Evolutionary conservation across 2,797 vertebrate genomes (phyloP).

Genomic region (Luscinia luscinia): DNA sequence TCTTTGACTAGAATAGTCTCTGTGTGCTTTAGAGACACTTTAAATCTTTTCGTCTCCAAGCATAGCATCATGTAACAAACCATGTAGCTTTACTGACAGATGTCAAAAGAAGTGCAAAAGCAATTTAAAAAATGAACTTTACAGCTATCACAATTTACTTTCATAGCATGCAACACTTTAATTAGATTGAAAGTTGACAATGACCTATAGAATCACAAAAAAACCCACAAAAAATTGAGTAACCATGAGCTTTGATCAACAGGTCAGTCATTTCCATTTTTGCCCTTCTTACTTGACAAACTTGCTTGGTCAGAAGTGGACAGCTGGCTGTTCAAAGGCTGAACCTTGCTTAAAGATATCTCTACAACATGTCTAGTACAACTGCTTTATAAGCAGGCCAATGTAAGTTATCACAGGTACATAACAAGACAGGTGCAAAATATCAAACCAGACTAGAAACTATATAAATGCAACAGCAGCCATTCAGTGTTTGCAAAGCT

Average conservation of each 20-base stretch:
- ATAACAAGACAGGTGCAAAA: not conserved
- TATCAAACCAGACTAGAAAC: not conserved
- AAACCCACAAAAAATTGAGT: not conserved
- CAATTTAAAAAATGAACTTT: not conserved
- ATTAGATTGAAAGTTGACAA: not conserved
- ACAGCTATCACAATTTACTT: not conserved
- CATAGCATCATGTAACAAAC: not conserved
- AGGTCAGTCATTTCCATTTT: not conserved
- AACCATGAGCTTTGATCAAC: not conserved
- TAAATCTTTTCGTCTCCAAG: not conserved
- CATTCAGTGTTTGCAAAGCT: not conserved
- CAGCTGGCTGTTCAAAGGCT: not conserved
- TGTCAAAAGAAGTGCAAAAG: not conserved
- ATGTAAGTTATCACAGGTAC: not conserved
- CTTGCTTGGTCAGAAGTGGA: not conserved
- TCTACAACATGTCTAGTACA: not conserved
- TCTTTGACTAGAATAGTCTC: not conserved
- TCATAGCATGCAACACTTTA: not conserved
- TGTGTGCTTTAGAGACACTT: not conserved
- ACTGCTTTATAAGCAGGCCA: not conserved
- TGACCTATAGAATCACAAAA: not conserved
- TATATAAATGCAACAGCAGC: not conserved
- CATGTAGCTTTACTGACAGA: not conserved
- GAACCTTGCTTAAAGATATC: not conserved
- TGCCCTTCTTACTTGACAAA: not conserved